A percentile compares a stretch with the other conserved stretches of the same genome.
Evolutionary conservation across 1,140 invertebrate species (phyloP).

Genomic region (Pseudoatta argentina): DNA sequence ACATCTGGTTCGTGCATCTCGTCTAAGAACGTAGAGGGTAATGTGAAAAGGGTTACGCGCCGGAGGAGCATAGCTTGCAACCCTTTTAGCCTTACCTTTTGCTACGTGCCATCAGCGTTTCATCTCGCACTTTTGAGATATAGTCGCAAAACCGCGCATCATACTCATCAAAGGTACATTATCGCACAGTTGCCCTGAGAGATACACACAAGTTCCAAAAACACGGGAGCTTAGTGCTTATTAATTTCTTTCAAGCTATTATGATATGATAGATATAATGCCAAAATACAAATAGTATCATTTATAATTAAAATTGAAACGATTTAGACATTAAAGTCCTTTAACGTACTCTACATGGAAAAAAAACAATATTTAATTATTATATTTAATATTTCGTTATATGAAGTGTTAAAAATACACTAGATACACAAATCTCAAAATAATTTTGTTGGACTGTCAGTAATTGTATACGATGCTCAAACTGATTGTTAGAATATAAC

Average conservation of each 20-base stretch:
- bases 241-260: not conserved
- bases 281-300: not conserved
- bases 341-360: too few species aligned
- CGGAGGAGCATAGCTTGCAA: conserved; percentile 58
- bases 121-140: conserved; percentile 31
- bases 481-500: too few species aligned
- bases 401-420: too few species aligned
- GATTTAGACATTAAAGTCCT: not conserved
- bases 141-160: not conserved
- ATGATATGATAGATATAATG: not conserved
- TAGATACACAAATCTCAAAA: too few species aligned
- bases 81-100: conserved; percentile 65
- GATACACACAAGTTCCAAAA: not conserved
- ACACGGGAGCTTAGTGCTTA: not conserved
- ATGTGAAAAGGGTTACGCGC: conserved; percentile 54
- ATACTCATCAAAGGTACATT: conserved; percentile 30
- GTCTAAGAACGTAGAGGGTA: conserved; percentile 53
- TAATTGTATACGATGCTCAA: too few species aligned
- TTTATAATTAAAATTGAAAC: not conserved
- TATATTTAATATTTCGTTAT: too few species aligned
- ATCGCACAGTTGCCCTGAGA: conserved; percentile 15
- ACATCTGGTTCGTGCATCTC: conserved; percentile 74
- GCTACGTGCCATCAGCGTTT: conserved; percentile 47
- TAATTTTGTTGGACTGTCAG: too few species aligned
- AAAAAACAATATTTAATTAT: too few species aligned